Evolutionary conservation across 1,140 invertebrate species (phyloP).

Genomic region (Ylistrum balloti): DNA sequence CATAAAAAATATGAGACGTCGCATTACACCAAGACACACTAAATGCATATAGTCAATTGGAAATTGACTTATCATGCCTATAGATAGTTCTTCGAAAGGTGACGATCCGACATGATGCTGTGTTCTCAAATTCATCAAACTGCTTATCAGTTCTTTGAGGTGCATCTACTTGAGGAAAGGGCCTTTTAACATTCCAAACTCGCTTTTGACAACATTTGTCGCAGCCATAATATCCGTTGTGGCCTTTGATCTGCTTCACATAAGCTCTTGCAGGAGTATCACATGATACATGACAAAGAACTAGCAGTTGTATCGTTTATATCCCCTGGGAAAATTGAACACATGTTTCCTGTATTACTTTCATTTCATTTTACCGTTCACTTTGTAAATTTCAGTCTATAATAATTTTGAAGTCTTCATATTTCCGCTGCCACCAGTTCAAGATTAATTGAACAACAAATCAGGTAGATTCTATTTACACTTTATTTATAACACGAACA

Average conservation of each 20-base stretch:
- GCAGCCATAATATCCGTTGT: slow-evolving; percentile 79
- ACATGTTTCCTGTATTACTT: slow-evolving; percentile 35
- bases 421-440: too few relatives aligned
- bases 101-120: slow-evolving; percentile 54
- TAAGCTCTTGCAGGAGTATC: slow-evolving; percentile 81
- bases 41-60: slow-evolving; percentile 61
- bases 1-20: too few relatives aligned
- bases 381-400: too few relatives aligned
- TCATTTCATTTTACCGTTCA: too few relatives aligned
- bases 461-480: too few relatives aligned
- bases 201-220: slow-evolving; percentile 75
- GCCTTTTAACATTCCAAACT: slow-evolving; percentile 56
- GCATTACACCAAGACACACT: slow-evolving; percentile 48
- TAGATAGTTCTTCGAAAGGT: slow-evolving; percentile 43
- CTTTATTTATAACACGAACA: too few relatives aligned
- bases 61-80: slow-evolving; percentile 61
- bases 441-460: too few relatives aligned
- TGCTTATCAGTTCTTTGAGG: slow-evolving; percentile 53
- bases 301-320: not conserved
- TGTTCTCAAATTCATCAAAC: slow-evolving; percentile 64
- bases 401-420: too few relatives aligned
- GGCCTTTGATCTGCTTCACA: slow-evolving; percentile 77
- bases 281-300: slow-evolving; percentile 72
- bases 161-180: slow-evolving; percentile 65
- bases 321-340: not conserved